Conservation (phyloP, 2,797 vertebrate genomes). For the Danio kyathit region DNA sequence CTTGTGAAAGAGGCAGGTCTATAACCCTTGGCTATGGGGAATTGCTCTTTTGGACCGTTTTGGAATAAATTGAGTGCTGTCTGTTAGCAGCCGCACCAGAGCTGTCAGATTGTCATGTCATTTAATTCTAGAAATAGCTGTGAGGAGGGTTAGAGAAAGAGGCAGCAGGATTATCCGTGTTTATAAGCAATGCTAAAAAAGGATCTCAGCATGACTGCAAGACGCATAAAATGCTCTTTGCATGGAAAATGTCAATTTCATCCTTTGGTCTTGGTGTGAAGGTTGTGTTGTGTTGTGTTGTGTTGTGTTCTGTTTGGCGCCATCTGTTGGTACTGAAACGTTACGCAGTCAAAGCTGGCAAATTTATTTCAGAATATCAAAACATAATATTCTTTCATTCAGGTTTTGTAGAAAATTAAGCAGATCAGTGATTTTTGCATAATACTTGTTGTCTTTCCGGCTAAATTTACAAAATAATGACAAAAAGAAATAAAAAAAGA, state of each 20-base stretch:
- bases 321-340: slow-evolving; percentile 33
- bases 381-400: slow-evolving; percentile 30
- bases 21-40: not conserved
- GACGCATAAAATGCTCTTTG: slow-evolving; percentile 1
- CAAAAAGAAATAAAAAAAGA: too few species aligned
- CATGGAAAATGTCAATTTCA: not conserved
- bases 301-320: not conserved
- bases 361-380: not conserved
- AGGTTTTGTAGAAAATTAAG: slow-evolving; percentile 59
- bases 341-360: not conserved
- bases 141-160: not conserved
- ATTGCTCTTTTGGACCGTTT: not conserved
- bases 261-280: not conserved
- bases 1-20: not conserved
- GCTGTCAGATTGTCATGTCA: slow-evolving; percentile 9
- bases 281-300: not conserved
- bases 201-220: not conserved
- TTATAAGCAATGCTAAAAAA: not conserved
- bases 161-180: not conserved
- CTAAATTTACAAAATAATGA: too few species aligned
- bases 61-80: not conserved
- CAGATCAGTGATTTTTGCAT: not conserved
- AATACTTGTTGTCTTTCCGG: slow-evolving; percentile 71
- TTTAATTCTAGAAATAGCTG: slow-evolving; percentile 11
- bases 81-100: not conserved